phyloP scores from a whole-genome alignment of 2,113 vertebrate species.

The Pteruthius melanotis region DNA sequence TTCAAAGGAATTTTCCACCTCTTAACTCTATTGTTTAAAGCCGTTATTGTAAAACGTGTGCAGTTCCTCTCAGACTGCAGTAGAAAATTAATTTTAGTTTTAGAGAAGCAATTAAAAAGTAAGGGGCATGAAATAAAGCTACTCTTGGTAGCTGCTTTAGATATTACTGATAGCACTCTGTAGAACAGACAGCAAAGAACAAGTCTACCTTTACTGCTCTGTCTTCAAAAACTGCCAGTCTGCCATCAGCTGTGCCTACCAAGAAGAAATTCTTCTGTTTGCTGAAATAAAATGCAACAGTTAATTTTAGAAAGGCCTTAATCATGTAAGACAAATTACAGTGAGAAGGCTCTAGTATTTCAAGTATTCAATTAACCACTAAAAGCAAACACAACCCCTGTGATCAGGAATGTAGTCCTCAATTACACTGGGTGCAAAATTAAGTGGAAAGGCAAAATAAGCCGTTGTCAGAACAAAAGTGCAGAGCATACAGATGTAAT shows the following conservation, averaged over 20 bases:
- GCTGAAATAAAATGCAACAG: slow-evolving; percentile 72
- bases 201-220: slow-evolving; percentile 83
- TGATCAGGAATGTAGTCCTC: not conserved
- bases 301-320: not conserved
- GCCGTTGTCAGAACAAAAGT: not conserved
- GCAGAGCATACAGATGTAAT: not conserved
- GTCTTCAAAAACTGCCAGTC: slow-evolving; percentile 87
- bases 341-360: not conserved
- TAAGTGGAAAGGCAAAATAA: not conserved
- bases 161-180: not conserved
- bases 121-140: not conserved
- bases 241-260: slow-evolving; percentile 90
- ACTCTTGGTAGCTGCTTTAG: not conserved
- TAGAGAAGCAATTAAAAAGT: not conserved
- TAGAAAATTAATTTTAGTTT: not conserved
- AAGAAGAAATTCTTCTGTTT: slow-evolving; percentile 87
- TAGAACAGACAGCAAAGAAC: not conserved
- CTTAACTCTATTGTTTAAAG: not conserved
- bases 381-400: not conserved
- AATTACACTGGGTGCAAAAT: not conserved
- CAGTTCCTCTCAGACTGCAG: not conserved
- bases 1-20: not conserved
- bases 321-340: not conserved
- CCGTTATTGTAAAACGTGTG: not conserved
- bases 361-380: not conserved